phyloP scores from a whole-genome alignment of 2,888 invertebrate species.

The Lepidocyrtinus sp. region DNA sequence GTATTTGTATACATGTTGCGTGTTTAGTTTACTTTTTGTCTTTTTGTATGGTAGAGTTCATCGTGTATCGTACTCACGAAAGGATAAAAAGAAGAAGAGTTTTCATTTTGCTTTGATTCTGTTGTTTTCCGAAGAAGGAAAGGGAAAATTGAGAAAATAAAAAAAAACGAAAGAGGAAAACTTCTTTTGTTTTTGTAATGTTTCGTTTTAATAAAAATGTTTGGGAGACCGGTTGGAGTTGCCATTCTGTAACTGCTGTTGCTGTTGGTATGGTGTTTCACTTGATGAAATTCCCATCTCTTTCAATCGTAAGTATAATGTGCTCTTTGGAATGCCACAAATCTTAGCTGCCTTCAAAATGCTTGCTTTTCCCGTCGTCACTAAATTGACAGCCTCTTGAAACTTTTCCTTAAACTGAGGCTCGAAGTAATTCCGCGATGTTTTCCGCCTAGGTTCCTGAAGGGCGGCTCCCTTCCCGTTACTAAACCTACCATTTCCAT shows the following conservation, averaged over 20 bases:
- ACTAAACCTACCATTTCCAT: slow-evolving; percentile 53
- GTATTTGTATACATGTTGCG: no score
- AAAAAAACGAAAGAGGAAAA: slow-evolving; percentile 44
- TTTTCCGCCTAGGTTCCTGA: slow-evolving; percentile 58
- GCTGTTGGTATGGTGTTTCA: slow-evolving; percentile 61
- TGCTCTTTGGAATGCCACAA: slow-evolving; percentile 68
- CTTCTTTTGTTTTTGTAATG: slow-evolving; percentile 30
- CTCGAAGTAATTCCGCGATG: slow-evolving; percentile 62
- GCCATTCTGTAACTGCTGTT: slow-evolving; percentile 61
- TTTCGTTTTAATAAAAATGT: slow-evolving; percentile 31
- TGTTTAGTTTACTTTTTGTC: not conserved
- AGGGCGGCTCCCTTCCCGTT: slow-evolving; percentile 26
- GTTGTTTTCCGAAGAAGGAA: slow-evolving; percentile 19
- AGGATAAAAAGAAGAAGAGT: not conserved
- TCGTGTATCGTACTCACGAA: not conserved
- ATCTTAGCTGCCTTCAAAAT: slow-evolving; percentile 66
- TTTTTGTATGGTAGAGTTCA: not conserved
- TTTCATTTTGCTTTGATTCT: not conserved
- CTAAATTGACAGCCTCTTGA: slow-evolving; percentile 65
- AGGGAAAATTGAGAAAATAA: slow-evolving; percentile 30
- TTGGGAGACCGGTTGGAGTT: slow-evolving; percentile 61
- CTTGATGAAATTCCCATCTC: slow-evolving; percentile 66
- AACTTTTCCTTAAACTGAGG: slow-evolving; percentile 64
- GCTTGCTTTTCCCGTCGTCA: slow-evolving; percentile 63
- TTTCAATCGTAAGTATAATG: slow-evolving; percentile 67